Evolutionary conservation across 2,888 invertebrate genomes (phyloP).

Genomic region (Campoplex capitator): DNA sequence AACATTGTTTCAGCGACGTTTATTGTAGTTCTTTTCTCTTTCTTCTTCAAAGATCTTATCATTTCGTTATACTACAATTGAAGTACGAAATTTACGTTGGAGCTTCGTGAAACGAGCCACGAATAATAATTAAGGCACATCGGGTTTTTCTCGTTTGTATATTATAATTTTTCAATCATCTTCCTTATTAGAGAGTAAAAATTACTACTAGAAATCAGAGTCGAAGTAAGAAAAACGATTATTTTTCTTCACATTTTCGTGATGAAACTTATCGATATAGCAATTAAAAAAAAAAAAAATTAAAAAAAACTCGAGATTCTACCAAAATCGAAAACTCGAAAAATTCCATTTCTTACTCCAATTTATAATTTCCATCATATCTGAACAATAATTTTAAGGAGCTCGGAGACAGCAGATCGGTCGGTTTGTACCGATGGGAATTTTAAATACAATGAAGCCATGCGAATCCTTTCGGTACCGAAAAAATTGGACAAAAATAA

Average conservation of each 20-base stretch:
- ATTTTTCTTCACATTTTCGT: not conserved
- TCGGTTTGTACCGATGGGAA: not conserved
- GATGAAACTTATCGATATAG: too few species aligned
- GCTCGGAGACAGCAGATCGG: not conserved
- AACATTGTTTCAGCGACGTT: constrained; percentile 15
- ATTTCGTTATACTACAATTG: constrained; percentile 42
- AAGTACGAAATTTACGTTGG: constrained; percentile 62
- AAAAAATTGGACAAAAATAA: not conserved
- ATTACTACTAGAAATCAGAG: constrained; percentile 11
- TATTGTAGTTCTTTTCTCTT: not conserved
- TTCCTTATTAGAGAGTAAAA: not conserved
- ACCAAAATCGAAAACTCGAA: too few species aligned
- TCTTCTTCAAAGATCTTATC: constrained; percentile 30
- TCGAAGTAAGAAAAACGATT: constrained; percentile 9
- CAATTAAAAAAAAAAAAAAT: too few species aligned
- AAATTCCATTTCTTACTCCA: too few species aligned
- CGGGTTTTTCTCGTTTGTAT: constrained; percentile 46
- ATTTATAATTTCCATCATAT: not conserved
- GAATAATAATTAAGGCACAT: constrained; percentile 71
- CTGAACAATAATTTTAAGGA: not conserved
- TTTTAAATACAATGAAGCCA: not conserved
- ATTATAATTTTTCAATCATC: constrained; percentile 5
- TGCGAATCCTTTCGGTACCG: not conserved
- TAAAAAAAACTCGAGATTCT: too few species aligned
- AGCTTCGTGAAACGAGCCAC: constrained; percentile 52